These are phyloP conservation scores for Heteromyza rotundicornis DNA, from an alignment of 2,888 invertebrate species.

Conservation along the genomic window DNA sequence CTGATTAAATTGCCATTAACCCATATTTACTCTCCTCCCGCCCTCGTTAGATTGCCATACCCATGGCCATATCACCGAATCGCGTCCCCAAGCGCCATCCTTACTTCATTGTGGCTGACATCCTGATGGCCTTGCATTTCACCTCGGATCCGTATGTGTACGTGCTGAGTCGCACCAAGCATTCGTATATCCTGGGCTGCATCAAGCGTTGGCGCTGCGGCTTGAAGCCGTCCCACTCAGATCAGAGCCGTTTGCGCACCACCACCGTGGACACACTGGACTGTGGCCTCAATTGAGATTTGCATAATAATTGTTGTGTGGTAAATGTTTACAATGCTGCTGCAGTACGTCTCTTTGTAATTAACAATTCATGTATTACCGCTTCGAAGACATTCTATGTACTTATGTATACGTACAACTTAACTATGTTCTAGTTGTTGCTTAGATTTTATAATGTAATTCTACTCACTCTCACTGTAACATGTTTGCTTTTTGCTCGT, in stretches of 20 bases:
- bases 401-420: too few species aligned
- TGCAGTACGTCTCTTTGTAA: too few species aligned
- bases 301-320: too few species aligned
- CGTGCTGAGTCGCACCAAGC: slow-evolving; percentile 72
- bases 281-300: slow-evolving; percentile 47
- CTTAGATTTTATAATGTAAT: too few species aligned
- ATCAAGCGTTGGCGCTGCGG: slow-evolving; percentile 57
- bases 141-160: slow-evolving; percentile 84
- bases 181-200: slow-evolving; percentile 55
- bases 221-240: slow-evolving; percentile 56
- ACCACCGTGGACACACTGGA: slow-evolving; percentile 57
- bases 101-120: slow-evolving; percentile 70
- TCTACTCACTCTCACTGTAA: too few species aligned
- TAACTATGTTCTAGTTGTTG: too few species aligned
- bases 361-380: too few species aligned
- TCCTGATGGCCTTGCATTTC: slow-evolving; percentile 81
- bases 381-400: too few species aligned
- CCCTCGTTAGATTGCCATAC: slow-evolving; percentile 72
- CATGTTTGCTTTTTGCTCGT: too few species aligned
- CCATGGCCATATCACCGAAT: slow-evolving; percentile 63
- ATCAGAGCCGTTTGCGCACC: slow-evolving; percentile 59
- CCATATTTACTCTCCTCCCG: not conserved
- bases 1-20: not conserved
- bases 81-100: slow-evolving; percentile 48
- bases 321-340: too few species aligned